These are phyloP conservation scores for Chrosomus eos DNA, from an alignment of 2,797 vertebrate genomes.

Conservation along the genomic window DNA sequence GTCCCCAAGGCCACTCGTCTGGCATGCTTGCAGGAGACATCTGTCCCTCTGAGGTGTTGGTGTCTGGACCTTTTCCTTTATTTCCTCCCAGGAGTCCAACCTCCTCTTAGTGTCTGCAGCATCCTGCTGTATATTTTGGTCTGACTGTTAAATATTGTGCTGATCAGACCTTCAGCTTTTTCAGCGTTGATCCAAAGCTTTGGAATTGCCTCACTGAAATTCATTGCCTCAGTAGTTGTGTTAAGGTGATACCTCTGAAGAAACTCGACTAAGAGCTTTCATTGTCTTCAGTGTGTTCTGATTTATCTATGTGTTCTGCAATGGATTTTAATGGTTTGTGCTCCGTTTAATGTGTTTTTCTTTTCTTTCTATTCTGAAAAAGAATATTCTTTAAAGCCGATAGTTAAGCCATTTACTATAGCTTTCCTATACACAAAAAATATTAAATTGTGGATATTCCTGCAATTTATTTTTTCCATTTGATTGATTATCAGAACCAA, in stretches of 20 bases:
- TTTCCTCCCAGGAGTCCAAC: conserved; percentile 16
- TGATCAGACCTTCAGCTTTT: neutral
- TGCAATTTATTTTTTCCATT: neutral
- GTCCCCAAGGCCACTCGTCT: conserved; percentile 47
- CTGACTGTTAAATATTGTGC: conserved; percentile 7
- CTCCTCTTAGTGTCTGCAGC: conserved; percentile 8
- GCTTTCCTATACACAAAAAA: neutral
- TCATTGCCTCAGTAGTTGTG: neutral
- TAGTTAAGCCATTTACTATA: neutral
- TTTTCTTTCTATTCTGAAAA: neutral
- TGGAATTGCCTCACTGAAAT: neutral
- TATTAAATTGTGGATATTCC: neutral
- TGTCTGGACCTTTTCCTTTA: conserved; percentile 44
- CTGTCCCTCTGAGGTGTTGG: conserved; percentile 34
- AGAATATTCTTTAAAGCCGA: conserved; percentile 13
- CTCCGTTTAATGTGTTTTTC: neutral
- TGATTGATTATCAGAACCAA: neutral
- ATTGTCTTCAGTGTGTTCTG: conserved; percentile 20
- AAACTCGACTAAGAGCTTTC: neutral
- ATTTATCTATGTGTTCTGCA: neutral
- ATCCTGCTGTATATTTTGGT: conserved; percentile 10
- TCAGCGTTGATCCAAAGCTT: neutral
- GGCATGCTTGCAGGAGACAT: conserved; percentile 30
- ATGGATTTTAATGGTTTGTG: neutral
- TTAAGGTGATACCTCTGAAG: conserved; percentile 8